A percentile compares a stretch with the other conserved stretches of the same genome.
Evolutionary conservation across 2,113 vertebrate genomes (phyloP).

Genomic region (Pyxicephalus adspersus): DNA sequence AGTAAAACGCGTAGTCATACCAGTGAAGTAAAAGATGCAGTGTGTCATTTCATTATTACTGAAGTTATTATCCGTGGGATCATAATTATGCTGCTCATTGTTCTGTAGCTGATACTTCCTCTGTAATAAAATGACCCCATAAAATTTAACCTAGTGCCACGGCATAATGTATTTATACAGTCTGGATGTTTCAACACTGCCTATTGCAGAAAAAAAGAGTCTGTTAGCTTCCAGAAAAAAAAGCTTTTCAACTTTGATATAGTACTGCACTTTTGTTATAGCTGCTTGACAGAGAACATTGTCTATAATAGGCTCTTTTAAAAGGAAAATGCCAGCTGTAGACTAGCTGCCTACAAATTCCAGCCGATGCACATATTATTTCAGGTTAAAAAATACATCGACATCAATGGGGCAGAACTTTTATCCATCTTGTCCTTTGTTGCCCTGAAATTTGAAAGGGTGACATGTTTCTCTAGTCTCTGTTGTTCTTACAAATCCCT

Average conservation of each 20-base stretch:
- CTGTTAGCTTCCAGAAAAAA: conserved; percentile 9
- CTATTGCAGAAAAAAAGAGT: conserved; percentile 20
- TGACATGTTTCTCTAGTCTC: not conserved
- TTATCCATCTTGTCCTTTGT: conserved; percentile 10
- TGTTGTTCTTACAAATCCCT: conserved; percentile 4
- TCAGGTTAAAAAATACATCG: not conserved
- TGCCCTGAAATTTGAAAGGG: not conserved
- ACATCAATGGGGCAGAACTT: not conserved
- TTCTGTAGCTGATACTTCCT: conserved; percentile 4
- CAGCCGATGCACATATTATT: conserved; percentile 11
- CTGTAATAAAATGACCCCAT: conserved; percentile 36
- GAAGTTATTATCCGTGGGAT: conserved; percentile 22
- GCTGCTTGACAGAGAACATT: conserved; percentile 1
- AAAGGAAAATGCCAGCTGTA: not conserved
- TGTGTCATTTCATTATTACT: conserved; percentile 21
- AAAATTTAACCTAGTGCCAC: conserved; percentile 12
- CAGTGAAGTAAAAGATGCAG: conserved; percentile 28
- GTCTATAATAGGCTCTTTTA: conserved; percentile 18
- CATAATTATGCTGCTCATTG: conserved; percentile 30
- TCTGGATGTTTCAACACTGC: conserved; percentile 2
- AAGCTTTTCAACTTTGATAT: conserved; percentile 29
- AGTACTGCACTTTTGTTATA: not conserved
- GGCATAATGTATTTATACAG: conserved; percentile 1
- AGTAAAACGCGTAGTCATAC: conserved; percentile 5
- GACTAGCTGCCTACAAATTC: conserved; percentile 1